Evolutionary conservation across 2,888 invertebrate species (phyloP).

Genomic region (Andricus curvator): DNA sequence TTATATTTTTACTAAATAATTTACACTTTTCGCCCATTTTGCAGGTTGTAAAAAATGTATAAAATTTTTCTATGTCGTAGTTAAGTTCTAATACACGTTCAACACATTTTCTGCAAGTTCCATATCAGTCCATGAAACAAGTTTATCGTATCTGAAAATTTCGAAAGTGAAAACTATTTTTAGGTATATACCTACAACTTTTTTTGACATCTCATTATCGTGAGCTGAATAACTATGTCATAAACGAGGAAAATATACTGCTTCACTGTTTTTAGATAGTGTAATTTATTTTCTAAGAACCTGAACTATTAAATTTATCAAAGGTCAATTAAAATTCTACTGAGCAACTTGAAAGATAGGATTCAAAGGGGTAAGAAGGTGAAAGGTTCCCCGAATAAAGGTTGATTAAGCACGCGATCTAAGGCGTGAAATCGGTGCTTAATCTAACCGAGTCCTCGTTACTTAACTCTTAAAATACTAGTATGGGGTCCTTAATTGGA

Average conservation of each 20-base stretch:
- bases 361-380: conserved; percentile 52
- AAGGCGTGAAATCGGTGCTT: conserved; percentile 66
- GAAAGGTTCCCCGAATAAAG: conserved; percentile 65
- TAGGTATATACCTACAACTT: too few relatives aligned
- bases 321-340: not conserved
- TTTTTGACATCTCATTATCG: too few relatives aligned
- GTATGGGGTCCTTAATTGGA: conserved; percentile 63
- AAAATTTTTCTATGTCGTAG: too few relatives aligned
- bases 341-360: not conserved
- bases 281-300: not conserved
- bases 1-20: too few relatives aligned
- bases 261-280: not conserved
- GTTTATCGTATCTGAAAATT: too few relatives aligned
- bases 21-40: too few relatives aligned
- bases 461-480: conserved; percentile 43
- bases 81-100: too few relatives aligned
- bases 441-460: conserved; percentile 45
- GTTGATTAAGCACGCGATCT: conserved; percentile 61
- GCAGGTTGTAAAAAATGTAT: too few relatives aligned
- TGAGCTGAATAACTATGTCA: too few relatives aligned
- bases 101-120: too few relatives aligned
- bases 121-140: too few relatives aligned
- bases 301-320: not conserved
- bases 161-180: too few relatives aligned
- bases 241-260: not conserved